These are phyloP conservation scores for Nothocercus julius DNA, from an alignment of 2,113 vertebrate genomes.

Conservation along the genomic window DNA sequence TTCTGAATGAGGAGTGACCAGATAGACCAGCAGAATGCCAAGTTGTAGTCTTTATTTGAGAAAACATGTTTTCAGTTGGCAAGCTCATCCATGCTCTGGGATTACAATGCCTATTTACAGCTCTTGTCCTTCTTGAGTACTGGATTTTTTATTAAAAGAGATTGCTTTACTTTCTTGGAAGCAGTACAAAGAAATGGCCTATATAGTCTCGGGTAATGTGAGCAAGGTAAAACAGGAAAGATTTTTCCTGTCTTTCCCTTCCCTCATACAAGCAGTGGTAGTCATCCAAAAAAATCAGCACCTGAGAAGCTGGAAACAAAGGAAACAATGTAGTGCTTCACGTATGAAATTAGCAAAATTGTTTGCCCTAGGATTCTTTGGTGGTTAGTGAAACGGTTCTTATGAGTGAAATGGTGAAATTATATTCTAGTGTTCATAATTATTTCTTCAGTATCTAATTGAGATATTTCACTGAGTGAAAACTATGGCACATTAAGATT, in stretches of 20 bases:
- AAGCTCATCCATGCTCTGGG: neutral
- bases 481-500: neutral
- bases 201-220: neutral
- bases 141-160: neutral
- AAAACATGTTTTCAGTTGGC: neutral
- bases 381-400: neutral
- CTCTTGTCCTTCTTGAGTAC: neutral
- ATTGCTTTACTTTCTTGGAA: neutral
- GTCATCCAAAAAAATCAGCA: neutral
- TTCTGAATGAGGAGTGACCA: neutral
- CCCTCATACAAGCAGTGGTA: neutral
- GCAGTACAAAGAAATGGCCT: neutral
- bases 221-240: neutral
- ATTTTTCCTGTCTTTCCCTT: neutral
- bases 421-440: neutral
- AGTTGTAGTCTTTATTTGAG: neutral
- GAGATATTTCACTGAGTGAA: neutral
- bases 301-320: neutral
- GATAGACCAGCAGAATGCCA: neutral
- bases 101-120: neutral
- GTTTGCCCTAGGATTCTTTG: neutral
- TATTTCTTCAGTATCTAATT: neutral
- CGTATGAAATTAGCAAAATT: neutral
- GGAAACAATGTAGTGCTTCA: neutral
- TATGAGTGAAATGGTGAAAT: neutral